A percentile compares a stretch with the other conserved stretches of the same genome.
Conservation (phyloP, 2,888 invertebrate genomes). For the Dicyrtoma fusca region DNA sequence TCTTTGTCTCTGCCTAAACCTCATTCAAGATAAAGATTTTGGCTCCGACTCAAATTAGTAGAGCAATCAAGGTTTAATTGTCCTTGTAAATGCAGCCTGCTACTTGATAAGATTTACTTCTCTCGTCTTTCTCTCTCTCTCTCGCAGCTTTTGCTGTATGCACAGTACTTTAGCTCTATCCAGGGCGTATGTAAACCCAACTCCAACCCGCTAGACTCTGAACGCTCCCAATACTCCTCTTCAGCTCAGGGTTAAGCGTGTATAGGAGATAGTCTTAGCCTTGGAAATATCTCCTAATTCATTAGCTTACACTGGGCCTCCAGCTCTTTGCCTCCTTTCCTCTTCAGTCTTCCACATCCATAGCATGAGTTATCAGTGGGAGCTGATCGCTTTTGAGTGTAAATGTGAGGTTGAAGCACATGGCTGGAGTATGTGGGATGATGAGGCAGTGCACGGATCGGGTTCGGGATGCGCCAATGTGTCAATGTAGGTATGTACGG, state of each 20-base stretch:
- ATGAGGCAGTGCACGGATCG: no score
- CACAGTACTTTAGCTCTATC: no score
- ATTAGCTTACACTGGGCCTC: constrained; percentile 23
- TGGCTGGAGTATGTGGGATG: constrained; percentile 1
- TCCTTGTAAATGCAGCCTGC: constrained; percentile 56
- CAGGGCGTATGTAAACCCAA: no score
- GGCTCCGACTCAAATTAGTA: constrained; percentile 57
- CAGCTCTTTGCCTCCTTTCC: not conserved
- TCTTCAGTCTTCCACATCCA: not conserved
- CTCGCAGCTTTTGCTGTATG: not conserved
- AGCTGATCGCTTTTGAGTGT: not conserved
- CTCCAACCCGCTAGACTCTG: not conserved
- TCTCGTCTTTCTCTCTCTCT: constrained; percentile 36
- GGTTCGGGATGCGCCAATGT: no score
- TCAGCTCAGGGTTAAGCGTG: not conserved
- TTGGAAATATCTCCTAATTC: constrained; percentile 26
- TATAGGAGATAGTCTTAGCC: constrained; percentile 14
- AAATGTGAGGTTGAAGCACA: constrained; percentile 4
- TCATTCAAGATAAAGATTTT: constrained; percentile 54
- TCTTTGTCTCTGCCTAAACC: constrained; percentile 40
- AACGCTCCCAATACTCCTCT: not conserved
- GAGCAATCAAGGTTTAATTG: constrained; percentile 57
- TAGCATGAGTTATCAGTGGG: not conserved
- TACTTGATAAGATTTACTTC: constrained; percentile 54
- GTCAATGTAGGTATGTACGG: no score